Conservation (phyloP, 1,140 invertebrate species). For the Formica selysi region DNA sequence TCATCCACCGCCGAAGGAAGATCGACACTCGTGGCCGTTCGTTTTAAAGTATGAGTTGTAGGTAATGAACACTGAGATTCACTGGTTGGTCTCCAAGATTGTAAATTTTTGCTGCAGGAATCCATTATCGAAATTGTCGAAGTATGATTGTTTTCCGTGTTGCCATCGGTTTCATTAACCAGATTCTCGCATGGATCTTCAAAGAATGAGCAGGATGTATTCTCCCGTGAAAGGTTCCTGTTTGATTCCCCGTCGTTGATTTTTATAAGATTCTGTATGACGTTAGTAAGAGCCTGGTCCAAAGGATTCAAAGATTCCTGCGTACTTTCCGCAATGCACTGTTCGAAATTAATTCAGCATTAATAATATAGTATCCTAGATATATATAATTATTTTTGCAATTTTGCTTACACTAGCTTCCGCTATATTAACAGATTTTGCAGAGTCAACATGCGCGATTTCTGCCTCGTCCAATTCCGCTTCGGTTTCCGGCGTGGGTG, state of each 20-base stretch:
- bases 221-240: slow-evolving; percentile 19
- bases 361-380: not conserved
- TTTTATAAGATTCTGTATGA: slow-evolving; percentile 83
- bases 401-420: slow-evolving; percentile 64
- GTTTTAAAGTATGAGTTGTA: not conserved
- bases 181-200: not conserved
- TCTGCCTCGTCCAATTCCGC: slow-evolving; percentile 80
- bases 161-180: slow-evolving; percentile 58
- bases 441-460: slow-evolving; percentile 38
- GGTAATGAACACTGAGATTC: slow-evolving; percentile 7
- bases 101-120: not conserved
- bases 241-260: slow-evolving; percentile 75
- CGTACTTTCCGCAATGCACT: slow-evolving; percentile 26
- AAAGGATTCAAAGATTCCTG: slow-evolving; percentile 78
- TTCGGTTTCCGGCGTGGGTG: slow-evolving; percentile 84
- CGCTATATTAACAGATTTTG: slow-evolving; percentile 16
- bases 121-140: not conserved
- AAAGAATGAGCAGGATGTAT: not conserved
- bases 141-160: slow-evolving; percentile 49
- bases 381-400: not conserved
- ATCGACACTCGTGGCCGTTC: not conserved
- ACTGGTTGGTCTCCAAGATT: not conserved
- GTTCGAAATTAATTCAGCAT: not conserved
- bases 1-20: not conserved
- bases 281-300: slow-evolving; percentile 82